phyloP scores from a whole-genome alignment of 2,888 invertebrate species.

The Epinotia demarniana region DNA sequence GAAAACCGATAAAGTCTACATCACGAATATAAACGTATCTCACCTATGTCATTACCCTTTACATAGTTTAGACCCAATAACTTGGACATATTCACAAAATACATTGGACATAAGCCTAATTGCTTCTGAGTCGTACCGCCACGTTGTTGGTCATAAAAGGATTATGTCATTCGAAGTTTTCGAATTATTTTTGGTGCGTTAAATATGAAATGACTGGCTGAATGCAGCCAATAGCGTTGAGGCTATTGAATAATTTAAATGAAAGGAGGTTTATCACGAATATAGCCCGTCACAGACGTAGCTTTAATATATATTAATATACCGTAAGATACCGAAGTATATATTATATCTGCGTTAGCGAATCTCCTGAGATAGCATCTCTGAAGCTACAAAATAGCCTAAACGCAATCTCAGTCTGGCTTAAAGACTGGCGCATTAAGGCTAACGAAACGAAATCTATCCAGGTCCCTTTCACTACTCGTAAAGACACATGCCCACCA shows the following conservation, averaged over 20 bases:
- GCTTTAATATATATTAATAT: too few relatives aligned
- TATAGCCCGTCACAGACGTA: too few relatives aligned
- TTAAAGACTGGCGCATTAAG: too few relatives aligned
- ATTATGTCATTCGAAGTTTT: neutral
- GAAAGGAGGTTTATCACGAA: neutral
- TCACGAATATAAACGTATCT: slow-evolving; percentile 2
- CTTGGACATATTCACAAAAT: neutral
- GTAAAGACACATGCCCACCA: too few relatives aligned
- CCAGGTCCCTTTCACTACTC: too few relatives aligned
- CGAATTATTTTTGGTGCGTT: neutral
- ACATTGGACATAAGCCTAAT: neutral
- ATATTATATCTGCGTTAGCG: too few relatives aligned
- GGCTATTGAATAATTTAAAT: slow-evolving; percentile 8
- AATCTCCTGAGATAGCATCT: too few relatives aligned
- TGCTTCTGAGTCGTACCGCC: neutral
- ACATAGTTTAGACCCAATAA: neutral
- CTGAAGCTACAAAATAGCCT: too few relatives aligned
- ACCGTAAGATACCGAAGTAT: too few relatives aligned
- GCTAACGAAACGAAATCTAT: too few relatives aligned
- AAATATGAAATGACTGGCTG: neutral
- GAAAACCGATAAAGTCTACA: slow-evolving; percentile 1
- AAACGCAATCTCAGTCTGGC: too few relatives aligned
- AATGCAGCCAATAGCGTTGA: neutral
- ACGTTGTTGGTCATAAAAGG: neutral
- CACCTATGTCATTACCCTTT: neutral